Percentiles rank a stretch among this genome's conserved stretches.
phyloP scores from a whole-genome alignment of 2,113 vertebrate species.

The Pituophis catenifer region DNA sequence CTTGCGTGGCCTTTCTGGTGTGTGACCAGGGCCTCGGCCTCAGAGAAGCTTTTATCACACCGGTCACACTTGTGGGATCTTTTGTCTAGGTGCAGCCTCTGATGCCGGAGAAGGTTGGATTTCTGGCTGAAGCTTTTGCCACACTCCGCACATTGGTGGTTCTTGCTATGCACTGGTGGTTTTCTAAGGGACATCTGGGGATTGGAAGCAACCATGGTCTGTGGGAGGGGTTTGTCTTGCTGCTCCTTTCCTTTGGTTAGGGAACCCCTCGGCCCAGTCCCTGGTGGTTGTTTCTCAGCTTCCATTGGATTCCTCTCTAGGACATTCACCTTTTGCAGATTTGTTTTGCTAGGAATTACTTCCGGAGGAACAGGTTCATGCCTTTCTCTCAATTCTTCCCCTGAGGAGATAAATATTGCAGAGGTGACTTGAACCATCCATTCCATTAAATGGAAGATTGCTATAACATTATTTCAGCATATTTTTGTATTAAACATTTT shows the following conservation, averaged over 20 bases:
- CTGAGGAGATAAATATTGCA: neutral
- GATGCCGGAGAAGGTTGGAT: slow-evolving; percentile 61
- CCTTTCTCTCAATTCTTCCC: neutral
- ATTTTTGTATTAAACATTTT: neutral
- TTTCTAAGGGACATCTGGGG: slow-evolving; percentile 43
- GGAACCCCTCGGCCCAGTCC: neutral
- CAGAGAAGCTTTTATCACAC: slow-evolving; percentile 15
- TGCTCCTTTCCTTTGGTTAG: neutral
- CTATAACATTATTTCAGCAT: neutral
- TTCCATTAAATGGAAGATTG: neutral
- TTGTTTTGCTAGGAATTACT: neutral
- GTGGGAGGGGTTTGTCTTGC: neutral
- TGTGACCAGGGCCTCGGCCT: slow-evolving; percentile 1
- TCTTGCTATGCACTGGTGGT: slow-evolving; percentile 47
- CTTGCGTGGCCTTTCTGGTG: slow-evolving; percentile 57
- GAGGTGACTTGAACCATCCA: neutral
- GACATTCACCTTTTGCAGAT: neutral
- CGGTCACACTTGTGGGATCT: slow-evolving; percentile 17
- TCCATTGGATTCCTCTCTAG: neutral
- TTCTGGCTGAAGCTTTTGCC: slow-evolving; percentile 63
- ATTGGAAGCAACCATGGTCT: slow-evolving; percentile 46
- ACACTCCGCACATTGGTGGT: slow-evolving; percentile 52
- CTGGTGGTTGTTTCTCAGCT: neutral
- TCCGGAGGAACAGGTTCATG: neutral
- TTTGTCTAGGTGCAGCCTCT: slow-evolving; percentile 48